Base-by-base conservation (phyloP, 2,113 vertebrate genomes). In the Ondatra zibethicus region DNA sequence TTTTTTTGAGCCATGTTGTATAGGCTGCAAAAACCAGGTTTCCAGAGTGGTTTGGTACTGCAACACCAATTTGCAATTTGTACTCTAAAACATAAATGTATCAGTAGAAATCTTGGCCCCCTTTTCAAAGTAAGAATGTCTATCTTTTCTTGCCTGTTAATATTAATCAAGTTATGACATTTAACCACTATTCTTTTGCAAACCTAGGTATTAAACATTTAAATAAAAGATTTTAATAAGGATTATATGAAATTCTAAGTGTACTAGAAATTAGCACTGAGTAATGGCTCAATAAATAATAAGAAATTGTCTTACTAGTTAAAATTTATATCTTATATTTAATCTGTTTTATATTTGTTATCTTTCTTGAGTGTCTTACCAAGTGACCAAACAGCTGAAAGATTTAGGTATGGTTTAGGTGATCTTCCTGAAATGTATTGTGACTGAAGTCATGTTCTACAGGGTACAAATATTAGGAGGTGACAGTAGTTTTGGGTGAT, bases 141-240 rank as follows among this genome's bases (percentile, higher is more conserved):
- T 89, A 36, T 23, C 73, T 87, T 77, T 73, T 70, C 84, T 81
- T 75, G 47, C 92, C 23, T 92, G 29, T 47, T 81, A 88, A 88
- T 11, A 25, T 75, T 89, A 95, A 84, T n/a, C 4, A 85, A 78
- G 19, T 76, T 92, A 88, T 91, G 25, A 27, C 23, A 72, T 47
- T 92, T 85, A 88, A 76, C 11, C 25, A 92, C 29, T 93, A 52
- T 92, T 92, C 95, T 47, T 93, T 92, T 88, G 55, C 16, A 88
- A 90, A 68, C 78, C 6, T 47, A 29, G 42, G 9, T 29, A 5
- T 52, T 68, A 33, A 47, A 50, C 42, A 66, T 72, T 92, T 63
- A 91, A 65, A 61, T 95, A 23, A 14, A 58, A 63, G 7, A 23
- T 88, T 88, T 88, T 72, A 80, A 61, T 88, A 70, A 92, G 39